phyloP scores from a whole-genome alignment of 2,113 vertebrate species.

The Mystacornis crossleyi region DNA sequence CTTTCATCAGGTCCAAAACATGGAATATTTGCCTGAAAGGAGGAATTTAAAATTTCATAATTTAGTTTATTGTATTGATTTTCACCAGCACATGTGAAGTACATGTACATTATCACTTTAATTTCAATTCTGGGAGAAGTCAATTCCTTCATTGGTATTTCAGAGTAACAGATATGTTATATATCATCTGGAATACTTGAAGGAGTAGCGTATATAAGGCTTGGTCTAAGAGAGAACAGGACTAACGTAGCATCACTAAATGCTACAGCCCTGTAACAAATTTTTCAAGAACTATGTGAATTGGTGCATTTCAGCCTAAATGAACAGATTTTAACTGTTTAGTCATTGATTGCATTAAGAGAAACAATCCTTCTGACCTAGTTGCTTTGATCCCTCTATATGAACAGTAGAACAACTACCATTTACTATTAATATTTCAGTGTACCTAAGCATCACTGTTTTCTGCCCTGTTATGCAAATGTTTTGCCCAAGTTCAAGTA shows the following conservation, averaged over 20 bases:
- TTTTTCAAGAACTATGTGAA: neutral
- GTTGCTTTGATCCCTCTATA: neutral
- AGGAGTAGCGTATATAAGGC: neutral
- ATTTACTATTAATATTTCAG: neutral
- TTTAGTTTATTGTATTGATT: neutral
- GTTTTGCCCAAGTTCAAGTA: neutral
- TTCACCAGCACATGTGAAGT: neutral
- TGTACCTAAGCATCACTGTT: neutral
- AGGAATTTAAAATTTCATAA: neutral
- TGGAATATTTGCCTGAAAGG: conserved; percentile 87
- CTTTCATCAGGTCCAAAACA: conserved; percentile 92
- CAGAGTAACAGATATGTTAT: neutral
- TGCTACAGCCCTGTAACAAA: neutral
- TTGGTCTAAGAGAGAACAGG: neutral
- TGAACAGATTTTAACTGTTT: neutral
- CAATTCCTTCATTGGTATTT: neutral
- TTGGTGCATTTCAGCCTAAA: neutral
- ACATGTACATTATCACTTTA: neutral
- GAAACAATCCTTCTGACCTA: neutral
- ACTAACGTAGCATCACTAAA: neutral
- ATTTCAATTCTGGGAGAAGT: neutral
- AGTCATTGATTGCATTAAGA: neutral
- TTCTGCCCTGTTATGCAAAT: neutral
- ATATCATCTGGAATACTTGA: neutral
- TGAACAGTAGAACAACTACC: neutral